phyloP scores from a whole-genome alignment of 2,888 invertebrate genomes.

The Hemistola chrysoprasaria region DNA sequence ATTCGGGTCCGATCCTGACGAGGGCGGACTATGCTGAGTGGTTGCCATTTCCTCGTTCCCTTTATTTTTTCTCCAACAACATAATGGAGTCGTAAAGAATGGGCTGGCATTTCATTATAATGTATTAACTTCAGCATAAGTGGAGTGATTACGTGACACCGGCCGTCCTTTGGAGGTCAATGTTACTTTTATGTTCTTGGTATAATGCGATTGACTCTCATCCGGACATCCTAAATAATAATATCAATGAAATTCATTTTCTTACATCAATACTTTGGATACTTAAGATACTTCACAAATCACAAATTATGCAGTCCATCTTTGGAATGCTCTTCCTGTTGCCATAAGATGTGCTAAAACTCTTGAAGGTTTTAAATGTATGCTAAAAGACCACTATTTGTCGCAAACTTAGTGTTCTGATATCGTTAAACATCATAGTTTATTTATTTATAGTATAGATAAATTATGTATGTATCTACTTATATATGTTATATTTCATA shows the following conservation, averaged over 20 bases:
- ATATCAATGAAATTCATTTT: neutral
- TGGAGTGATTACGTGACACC: conserved; percentile 47
- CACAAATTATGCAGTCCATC: no score
- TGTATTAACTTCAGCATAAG: conserved; percentile 60
- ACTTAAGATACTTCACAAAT: no score
- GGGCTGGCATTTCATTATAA: conserved; percentile 69
- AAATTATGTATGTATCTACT: no score
- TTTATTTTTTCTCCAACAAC: conserved; percentile 72
- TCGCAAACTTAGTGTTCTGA: no score
- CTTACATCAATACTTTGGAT: neutral
- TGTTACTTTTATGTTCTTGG: conserved; percentile 16
- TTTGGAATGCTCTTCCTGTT: no score
- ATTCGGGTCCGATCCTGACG: conserved; percentile 67
- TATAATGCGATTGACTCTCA: conserved; percentile 11
- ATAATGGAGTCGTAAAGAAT: conserved; percentile 75
- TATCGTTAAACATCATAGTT: no score
- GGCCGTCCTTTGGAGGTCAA: conserved; percentile 26
- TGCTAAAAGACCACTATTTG: no score
- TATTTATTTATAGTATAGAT: no score
- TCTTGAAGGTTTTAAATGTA: no score
- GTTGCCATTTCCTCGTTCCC: conserved; percentile 69
- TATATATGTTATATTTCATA: no score
- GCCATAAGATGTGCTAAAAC: no score
- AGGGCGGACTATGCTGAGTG: conserved; percentile 66
- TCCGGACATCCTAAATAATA: neutral